Conservation (phyloP, 2,797 vertebrate genomes). For the Morus bassanus region DNA sequence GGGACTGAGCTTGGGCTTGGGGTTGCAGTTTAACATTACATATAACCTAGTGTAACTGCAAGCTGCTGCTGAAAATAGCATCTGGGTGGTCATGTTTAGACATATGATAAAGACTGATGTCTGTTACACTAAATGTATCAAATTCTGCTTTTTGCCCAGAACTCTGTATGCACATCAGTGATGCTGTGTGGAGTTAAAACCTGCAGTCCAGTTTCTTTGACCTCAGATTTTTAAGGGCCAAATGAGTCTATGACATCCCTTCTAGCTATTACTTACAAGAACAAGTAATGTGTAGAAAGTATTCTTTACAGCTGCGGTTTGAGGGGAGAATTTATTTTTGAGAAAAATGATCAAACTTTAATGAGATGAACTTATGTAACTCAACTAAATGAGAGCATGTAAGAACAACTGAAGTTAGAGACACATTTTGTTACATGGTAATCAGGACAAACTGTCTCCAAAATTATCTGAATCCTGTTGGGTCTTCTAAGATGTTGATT, state of each 20-base stretch:
- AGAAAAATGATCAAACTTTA: neutral
- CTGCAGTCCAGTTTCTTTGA: neutral
- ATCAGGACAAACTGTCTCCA: neutral
- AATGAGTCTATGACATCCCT: neutral
- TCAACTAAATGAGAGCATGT: neutral
- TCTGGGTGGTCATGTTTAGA: neutral
- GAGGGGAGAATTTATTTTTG: neutral
- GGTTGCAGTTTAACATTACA: neutral
- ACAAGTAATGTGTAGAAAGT: neutral
- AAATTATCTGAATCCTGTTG: neutral
- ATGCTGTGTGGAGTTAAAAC: neutral
- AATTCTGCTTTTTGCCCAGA: neutral
- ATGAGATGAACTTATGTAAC: neutral
- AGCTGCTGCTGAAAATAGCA: neutral
- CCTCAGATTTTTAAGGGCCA: neutral
- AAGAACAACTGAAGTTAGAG: neutral
- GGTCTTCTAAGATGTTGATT: neutral
- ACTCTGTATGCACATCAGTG: neutral
- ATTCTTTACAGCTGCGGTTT: neutral
- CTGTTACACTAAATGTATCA: neutral
- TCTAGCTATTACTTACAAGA: neutral
- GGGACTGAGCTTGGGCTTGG: neutral
- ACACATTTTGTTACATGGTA: neutral
- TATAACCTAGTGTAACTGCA: neutral
- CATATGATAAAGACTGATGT: neutral